These are phyloP conservation scores for Dryococelus australis DNA, from an alignment of 2,888 invertebrate species.

Conservation along the genomic window DNA sequence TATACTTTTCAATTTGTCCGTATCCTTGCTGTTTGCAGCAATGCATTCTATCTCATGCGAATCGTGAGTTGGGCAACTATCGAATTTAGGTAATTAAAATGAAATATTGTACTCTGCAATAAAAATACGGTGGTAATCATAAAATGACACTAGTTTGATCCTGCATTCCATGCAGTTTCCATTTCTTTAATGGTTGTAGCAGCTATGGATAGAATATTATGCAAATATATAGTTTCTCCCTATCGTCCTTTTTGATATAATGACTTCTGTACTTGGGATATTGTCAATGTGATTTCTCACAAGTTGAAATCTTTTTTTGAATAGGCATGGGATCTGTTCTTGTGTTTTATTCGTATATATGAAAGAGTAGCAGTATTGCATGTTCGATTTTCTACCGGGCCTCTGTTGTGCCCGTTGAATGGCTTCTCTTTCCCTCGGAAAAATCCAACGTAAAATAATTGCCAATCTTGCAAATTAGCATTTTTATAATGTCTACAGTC, in stretches of 20 bases:
- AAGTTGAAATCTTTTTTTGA: neutral
- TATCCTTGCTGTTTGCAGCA: neutral
- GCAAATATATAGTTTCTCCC: constrained; percentile 5
- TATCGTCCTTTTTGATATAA: constrained; percentile 3
- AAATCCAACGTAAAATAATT: too few species aligned
- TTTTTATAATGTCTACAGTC: too few species aligned
- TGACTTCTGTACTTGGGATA: constrained; percentile 24
- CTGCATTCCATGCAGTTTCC: neutral
- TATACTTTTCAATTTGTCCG: neutral
- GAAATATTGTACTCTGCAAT: neutral
- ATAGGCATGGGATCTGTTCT: constrained; percentile 22
- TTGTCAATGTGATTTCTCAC: constrained; percentile 21
- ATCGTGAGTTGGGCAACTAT: neutral
- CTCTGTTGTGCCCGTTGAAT: neutral
- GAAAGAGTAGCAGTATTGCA: neutral
- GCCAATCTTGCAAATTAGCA: too few species aligned
- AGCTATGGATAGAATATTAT: neutral
- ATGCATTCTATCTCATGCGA: neutral
- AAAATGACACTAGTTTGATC: neutral
- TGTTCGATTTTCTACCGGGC: constrained; percentile 4
- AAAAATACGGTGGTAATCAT: neutral
- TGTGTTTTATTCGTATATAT: neutral
- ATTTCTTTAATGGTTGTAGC: neutral
- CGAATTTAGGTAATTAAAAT: neutral
- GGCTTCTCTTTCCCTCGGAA: too few species aligned